Evolutionary conservation across 2,888 invertebrate species (phyloP), one percentile per base, ranked within the genome.

Genomic region (Chymomyza fuscimana): DNA sequence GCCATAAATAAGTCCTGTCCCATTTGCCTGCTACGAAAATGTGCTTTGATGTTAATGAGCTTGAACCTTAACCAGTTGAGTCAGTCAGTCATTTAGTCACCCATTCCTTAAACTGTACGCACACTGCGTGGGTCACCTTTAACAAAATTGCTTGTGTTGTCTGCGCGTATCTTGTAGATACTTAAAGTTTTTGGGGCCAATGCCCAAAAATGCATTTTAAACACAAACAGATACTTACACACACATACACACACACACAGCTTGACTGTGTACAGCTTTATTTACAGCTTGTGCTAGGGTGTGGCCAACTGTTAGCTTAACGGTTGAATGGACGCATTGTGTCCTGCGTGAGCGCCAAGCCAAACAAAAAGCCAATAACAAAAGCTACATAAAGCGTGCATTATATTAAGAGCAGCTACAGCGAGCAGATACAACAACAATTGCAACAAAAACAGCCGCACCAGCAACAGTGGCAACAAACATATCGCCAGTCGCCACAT

Each of bases 311-410:
- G 80, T 81, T 82, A 56, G 82, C 79, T 78, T 80, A 81, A 82
- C 73, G 81, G 88, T 88, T 89, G 87, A 88, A 87, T 80, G 88
- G 80, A 82, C 76, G 78, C 76, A 83, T 76, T 78, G 79, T 78
- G 51, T 66, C 51, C 59, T 46, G 74, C 74, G 58, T 69, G 63
- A 58, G 32, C 36, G 50, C 67, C 69, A 72, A 81, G 78, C 66
- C 82, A 84, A 79, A 82, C 81, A 85, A 77, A 78, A 69, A 73
- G 70, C 73, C 82, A 81, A 80, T 78, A 76, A 88, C 80, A 79
- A 78, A 70, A 73, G 70, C 74, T 25, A 46, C 40, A 46, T 60
- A 63, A 61, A 63, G 56, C 67, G 50, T 70, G 67, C 63, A 74
- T 74, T 74, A 74, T 70, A 67, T 70, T 70, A 67, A 67, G 74